Conservation (phyloP, 2,888 invertebrate genomes). For the Danaus chrysippus region DNA sequence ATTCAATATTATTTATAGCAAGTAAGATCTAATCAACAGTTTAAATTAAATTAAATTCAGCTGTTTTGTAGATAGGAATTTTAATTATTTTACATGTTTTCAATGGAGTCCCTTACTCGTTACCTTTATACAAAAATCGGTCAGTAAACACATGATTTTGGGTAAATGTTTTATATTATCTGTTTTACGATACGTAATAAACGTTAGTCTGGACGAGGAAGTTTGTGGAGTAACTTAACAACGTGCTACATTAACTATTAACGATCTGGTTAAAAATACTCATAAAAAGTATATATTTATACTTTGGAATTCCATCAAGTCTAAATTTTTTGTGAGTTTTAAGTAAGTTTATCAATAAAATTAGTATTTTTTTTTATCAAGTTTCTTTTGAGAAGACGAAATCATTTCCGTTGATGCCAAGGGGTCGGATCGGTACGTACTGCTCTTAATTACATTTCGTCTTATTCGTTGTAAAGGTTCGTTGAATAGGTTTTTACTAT, state of each 20-base stretch:
- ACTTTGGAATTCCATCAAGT: not conserved
- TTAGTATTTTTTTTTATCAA: not conserved
- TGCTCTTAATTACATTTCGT: slow-evolving; percentile 5
- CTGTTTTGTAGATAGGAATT: too few species aligned
- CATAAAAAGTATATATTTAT: slow-evolving; percentile 6
- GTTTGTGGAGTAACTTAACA: slow-evolving; percentile 14
- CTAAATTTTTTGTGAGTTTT: not conserved
- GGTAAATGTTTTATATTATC: slow-evolving; percentile 19
- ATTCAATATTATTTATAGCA: too few species aligned
- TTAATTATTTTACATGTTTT: too few species aligned
- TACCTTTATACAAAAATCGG: too few species aligned
- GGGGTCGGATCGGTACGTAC: slow-evolving; percentile 9
- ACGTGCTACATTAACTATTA: slow-evolving; percentile 13
- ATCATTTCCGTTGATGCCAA: slow-evolving; percentile 1
- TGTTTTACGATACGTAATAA: slow-evolving; percentile 20
- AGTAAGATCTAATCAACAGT: too few species aligned
- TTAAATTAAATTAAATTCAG: too few species aligned
- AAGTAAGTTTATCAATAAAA: not conserved
- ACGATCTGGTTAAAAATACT: not conserved
- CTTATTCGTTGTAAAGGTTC: not conserved
- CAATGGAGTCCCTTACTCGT: too few species aligned
- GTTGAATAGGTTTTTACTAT: too few species aligned
- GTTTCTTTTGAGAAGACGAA: not conserved
- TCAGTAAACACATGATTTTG: slow-evolving; percentile 10
- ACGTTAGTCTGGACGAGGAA: slow-evolving; percentile 13